Evolutionary conservation across 2,888 invertebrate genomes (phyloP), one percentile per base, ranked within the genome.

Genomic region (Cetonia aurata): DNA sequence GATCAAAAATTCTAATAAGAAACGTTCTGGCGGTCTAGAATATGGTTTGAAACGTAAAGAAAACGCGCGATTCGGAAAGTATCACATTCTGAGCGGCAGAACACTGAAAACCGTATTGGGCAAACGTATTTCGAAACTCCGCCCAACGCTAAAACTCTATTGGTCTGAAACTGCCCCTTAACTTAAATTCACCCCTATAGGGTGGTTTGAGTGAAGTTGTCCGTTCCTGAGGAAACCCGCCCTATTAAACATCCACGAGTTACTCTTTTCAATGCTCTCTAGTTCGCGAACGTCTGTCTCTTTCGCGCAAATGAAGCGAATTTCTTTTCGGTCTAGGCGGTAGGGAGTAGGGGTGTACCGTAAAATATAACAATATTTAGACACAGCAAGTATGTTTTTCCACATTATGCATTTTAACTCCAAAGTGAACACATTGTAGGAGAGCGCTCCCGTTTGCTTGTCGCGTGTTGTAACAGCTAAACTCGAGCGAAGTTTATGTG

Each of bases 91-190:
- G 78, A 79, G 72, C 74, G 57, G 55, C 69, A 69, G 75, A 78
- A 84, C 85, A 84, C 82, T 83, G 83, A 83, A 85, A 85, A 85
- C 84, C 85, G 85, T 85, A 85, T 85, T 85, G 85, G 85, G 77
- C 73, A 78, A 84, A 77, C 85, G 85, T 85, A 85, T 85, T 85
- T 82, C 75, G 72, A 75, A 76, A 78, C 84, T 77, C 80, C 85
- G 82, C 85, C 85, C 79, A 69, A 71, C 75, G 77, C 80, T 79
- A 78, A 79, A 81, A 79, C 80, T 79, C 82, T 76, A 85, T 85
- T 85, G 85, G 85, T 82, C 82, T 80, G 83, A 78, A 81, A 80
- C 80, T 80, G 81, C 83, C 82, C 82, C 80, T 79, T 79, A 81
- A 82, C 83, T 81, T 83, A 82, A 83, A 82, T 82, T 83, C 80